A percentile compares a stretch with the other conserved stretches of the same genome.
These are phyloP conservation scores for Corythaixoides concolor DNA, from an alignment of 2,113 vertebrate genomes.

Conservation along the genomic window DNA sequence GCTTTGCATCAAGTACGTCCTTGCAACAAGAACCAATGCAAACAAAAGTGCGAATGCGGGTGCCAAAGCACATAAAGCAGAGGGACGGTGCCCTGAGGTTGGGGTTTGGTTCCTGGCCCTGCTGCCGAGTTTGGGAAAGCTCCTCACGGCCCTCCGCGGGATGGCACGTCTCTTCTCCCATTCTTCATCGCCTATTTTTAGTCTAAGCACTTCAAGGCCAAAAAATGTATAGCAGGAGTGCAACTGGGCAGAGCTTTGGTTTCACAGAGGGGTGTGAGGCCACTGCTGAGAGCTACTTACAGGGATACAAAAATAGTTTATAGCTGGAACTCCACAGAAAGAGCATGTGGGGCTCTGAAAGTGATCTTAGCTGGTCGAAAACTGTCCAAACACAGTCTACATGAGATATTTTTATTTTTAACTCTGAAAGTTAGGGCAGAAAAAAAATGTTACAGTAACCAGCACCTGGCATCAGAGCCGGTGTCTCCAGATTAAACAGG, in stretches of 20 bases:
- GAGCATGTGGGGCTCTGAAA: not conserved
- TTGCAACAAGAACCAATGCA: not conserved
- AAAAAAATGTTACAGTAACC: not conserved
- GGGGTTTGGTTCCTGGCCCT: not conserved
- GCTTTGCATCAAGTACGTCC: not conserved
- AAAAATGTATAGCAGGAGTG: not conserved
- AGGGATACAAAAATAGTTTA: not conserved
- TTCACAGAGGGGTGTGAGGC: not conserved
- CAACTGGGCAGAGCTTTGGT: not conserved
- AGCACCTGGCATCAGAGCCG: not conserved
- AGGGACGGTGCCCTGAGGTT: fast-evolving
- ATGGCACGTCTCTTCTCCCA: not conserved
- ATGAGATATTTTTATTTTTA: not conserved
- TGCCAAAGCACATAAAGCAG: not conserved
- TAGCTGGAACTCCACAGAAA: not conserved
- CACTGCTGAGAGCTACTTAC: not conserved
- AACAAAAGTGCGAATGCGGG: not conserved
- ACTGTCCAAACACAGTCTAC: not conserved
- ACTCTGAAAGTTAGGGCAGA: not conserved
- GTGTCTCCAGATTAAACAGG: not conserved
- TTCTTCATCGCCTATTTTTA: not conserved
- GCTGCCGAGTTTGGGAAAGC: not conserved
- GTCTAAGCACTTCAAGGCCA: not conserved
- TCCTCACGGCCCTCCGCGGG: not conserved
- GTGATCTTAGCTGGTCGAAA: not conserved